Base-by-base conservation (phyloP, 2,888 invertebrate species). In the Pinctada fucata region DNA sequence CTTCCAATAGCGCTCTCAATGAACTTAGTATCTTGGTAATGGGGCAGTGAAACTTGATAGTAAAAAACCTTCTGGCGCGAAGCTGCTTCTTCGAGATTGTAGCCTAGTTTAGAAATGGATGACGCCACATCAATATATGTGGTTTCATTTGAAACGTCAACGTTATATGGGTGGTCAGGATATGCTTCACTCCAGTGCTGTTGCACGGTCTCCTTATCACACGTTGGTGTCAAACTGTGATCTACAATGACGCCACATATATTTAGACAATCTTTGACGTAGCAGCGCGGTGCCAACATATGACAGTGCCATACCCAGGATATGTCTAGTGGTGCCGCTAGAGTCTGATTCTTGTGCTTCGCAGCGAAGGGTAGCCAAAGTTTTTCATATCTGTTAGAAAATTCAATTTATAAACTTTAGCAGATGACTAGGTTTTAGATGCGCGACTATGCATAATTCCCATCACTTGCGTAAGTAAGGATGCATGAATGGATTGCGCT, bases 221-320 rank as follows among this genome's bases (percentile, higher is more conserved):
- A 3, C 4, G 50, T 10, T 4, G 74, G 74, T 6, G 16, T 49
- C 0, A 74, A 50, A 48, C 72, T 78, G 64, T 93, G 93, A 82
- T 93, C 91, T 31, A 93, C 83, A 2, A 93, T 86, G 52, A 79
- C 83, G 0, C 87, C 85, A 6, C 88, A 88, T 8, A 89, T 71
- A 2, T 77, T 74, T 45, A 81, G 72, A 75, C 90, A 90, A 81
- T 92, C 92, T 51, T 82, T 83, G 48, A 78, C 82, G 79, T 92
- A 92, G 10, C 80, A 78, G 13, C 84, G 80, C 2, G 92, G 92
- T 0, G 91, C 88, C 76, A 92, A 83, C 88, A 92, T 87, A 81
- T 92, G 92, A 65, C 92, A 92, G 82, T 93, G 93, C 93, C 93
- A 93, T 4, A 93, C 89, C 93, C 93, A 93, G 79, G 93, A 93